Evolutionary conservation across 1,140 invertebrate species (phyloP).

Genomic region (Drosophila insularis): DNA sequence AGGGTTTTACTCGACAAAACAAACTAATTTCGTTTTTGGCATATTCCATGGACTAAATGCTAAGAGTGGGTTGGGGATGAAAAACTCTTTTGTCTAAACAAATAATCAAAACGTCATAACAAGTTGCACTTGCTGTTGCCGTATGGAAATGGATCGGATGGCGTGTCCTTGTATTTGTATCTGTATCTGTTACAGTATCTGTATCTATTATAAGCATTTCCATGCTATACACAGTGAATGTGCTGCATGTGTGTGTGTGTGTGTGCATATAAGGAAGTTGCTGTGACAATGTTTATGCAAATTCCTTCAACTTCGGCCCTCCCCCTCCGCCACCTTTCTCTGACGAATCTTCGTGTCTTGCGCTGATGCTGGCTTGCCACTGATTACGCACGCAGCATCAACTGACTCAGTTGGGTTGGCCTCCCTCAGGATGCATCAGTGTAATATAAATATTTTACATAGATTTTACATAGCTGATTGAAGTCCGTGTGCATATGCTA

Average conservation of each 20-base stretch:
- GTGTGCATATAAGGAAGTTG: background rate
- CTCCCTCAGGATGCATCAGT: constrained; percentile 61
- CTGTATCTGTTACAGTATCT: constrained; percentile 11
- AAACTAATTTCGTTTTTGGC: constrained; percentile 60
- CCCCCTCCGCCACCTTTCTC: background rate
- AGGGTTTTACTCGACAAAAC: constrained; percentile 50
- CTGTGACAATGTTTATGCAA: constrained; percentile 68
- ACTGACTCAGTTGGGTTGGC: constrained; percentile 20
- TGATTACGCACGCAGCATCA: constrained; percentile 55
- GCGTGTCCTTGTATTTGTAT: constrained; percentile 32
- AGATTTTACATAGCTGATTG: constrained; percentile 80
- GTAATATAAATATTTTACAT: constrained; percentile 79
- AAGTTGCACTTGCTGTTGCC: constrained; percentile 36
- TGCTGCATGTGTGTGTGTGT: constrained; percentile 11
- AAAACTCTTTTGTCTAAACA: constrained; percentile 70
- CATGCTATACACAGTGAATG: constrained; percentile 27
- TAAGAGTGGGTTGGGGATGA: background rate
- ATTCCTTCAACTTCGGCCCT: constrained; percentile 38
- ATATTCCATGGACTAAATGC: constrained; percentile 9
- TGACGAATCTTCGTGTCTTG: background rate
- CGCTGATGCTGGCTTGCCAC: constrained; percentile 34
- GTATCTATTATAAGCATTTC: constrained; percentile 9
- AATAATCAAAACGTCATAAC: constrained; percentile 80
- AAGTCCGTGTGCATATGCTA: constrained; percentile 70
- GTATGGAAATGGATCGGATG: background rate